Evolutionary conservation across 2,797 vertebrate species (phyloP), one percentile per base, ranked within the genome.

Genomic region (Esox masquinongy): DNA sequence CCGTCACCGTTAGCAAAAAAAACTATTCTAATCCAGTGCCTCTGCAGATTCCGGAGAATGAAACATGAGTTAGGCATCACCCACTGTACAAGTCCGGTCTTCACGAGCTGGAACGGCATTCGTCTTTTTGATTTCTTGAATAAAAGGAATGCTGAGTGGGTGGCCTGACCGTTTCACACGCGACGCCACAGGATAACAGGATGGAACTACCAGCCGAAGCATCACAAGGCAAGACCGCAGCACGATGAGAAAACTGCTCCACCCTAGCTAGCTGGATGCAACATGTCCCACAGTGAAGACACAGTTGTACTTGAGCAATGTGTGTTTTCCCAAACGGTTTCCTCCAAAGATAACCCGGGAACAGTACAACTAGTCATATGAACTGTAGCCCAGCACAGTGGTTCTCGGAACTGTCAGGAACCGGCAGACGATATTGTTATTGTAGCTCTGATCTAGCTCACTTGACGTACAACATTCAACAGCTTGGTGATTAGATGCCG

Each of bases 351-450:
- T 59, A 59, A 5, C 53, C 56, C 56, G 22, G 61, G 31, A 17
- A 39, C 31, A 70, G 59, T 34, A 77, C 81, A 70, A 74, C 72
- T 36, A 70, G 17, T 43, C 24, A 49, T 61, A n/a, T 29, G 24
- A 70, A 39, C 72, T 78, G 68, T 66, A 59, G 19, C 24, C 3
- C 22, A 43, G 43, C 26, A 71, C 29, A 31, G 29, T 1, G 29
- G 29, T 31, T 31, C 29, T 31, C 29, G 29, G 29, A 31, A 31
- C 29, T 31, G 29, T 31, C 29, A 31, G 29, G 29, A 31, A 31
- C 29, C 29, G 29, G 29, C 29, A 31, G 29, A 3, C 1, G 29
- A 31, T 31, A 31, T 3, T 31, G 29, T 31, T 31, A 31, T 31
- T 31, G 29, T 31, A 31, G 29, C 29, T 31, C 3, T 1, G 29